Evolutionary conservation across 1,140 invertebrate genomes (phyloP).

Genomic region (Hormaphis cornu): DNA sequence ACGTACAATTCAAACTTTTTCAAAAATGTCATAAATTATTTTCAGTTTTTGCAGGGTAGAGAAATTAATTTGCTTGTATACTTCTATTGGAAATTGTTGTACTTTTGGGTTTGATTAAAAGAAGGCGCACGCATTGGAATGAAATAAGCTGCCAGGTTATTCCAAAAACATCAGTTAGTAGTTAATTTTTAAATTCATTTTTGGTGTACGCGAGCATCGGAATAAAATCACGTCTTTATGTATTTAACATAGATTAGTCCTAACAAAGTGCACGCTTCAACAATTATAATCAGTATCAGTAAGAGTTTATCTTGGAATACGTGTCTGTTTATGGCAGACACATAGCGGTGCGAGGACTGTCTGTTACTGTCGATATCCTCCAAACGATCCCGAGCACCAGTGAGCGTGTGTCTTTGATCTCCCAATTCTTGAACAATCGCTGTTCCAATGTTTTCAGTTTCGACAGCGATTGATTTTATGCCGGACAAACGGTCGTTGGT

Average conservation of each 20-base stretch:
- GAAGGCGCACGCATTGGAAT: too few relatives aligned
- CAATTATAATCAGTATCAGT: constrained; percentile 32
- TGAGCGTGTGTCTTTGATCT: constrained; percentile 24
- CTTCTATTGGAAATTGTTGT: too few relatives aligned
- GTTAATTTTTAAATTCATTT: too few relatives aligned
- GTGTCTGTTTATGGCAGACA: constrained; percentile 21
- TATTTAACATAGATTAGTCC: constrained; percentile 30
- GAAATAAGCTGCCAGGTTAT: too few relatives aligned
- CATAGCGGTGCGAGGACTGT: constrained; percentile 24
- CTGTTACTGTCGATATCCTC: constrained; percentile 30
- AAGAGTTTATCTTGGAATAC: constrained; percentile 32
- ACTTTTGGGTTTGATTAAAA: too few relatives aligned
- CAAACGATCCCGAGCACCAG: constrained; percentile 28
- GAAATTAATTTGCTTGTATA: too few relatives aligned
- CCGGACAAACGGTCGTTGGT: constrained; percentile 23
- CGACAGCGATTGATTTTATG: constrained; percentile 22
- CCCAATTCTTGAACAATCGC: constrained; percentile 32
- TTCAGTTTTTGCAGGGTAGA: too few relatives aligned
- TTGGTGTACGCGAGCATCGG: too few relatives aligned
- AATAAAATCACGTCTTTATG: constrained; percentile 19
- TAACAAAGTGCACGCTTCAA: constrained; percentile 21
- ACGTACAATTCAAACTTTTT: too few relatives aligned
- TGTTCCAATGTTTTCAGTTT: constrained; percentile 35
- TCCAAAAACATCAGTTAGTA: too few relatives aligned
- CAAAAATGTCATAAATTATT: too few relatives aligned